Evolutionary conservation across 2,113 vertebrate genomes (phyloP).

Genomic region (Acanthochromis polyacanthus): DNA sequence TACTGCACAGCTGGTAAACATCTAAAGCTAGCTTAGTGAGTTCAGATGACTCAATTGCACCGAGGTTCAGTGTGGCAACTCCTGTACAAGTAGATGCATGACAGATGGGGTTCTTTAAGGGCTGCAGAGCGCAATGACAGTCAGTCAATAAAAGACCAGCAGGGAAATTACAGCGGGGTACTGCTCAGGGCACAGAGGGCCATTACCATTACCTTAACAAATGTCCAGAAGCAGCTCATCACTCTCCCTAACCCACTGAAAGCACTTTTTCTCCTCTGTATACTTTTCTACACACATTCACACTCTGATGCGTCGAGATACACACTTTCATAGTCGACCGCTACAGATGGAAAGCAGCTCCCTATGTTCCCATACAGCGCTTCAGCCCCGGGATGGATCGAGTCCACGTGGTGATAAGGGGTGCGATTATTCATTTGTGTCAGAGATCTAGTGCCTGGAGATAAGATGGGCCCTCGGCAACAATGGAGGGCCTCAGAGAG

Average conservation of each 20-base stretch:
- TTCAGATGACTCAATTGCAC: conserved; percentile 38
- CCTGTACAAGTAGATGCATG: conserved; percentile 51
- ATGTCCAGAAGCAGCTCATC: conserved; percentile 55
- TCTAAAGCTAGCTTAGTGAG: conserved; percentile 28
- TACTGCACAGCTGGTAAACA: conserved; percentile 34
- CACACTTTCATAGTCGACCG: conserved; percentile 4
- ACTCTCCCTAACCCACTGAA: conserved; percentile 18
- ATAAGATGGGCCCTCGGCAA: conserved; percentile 69
- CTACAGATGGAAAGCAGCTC: conserved; percentile 5
- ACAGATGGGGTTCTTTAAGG: conserved; percentile 62
- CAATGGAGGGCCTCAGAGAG: conserved; percentile 67
- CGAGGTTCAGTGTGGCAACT: background rate
- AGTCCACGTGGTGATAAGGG: conserved; percentile 57
- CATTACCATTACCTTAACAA: conserved; percentile 69
- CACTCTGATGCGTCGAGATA: background rate
- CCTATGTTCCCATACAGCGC: conserved; percentile 35
- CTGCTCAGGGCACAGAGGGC: conserved; percentile 38
- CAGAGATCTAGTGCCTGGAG: conserved; percentile 66
- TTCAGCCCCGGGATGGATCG: conserved; percentile 27
- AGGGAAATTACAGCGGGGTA: conserved; percentile 60
- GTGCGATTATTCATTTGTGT: conserved; percentile 66
- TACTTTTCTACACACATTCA: conserved; percentile 13
- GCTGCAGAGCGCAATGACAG: conserved; percentile 56
- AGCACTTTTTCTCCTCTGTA: conserved; percentile 30
- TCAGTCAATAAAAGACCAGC: conserved; percentile 66